A percentile compares a stretch with the other conserved stretches of the same genome.
These are phyloP conservation scores for Phrynocephalus guinanensis DNA, from an alignment of 2,797 vertebrate species.

Conservation along the genomic window DNA sequence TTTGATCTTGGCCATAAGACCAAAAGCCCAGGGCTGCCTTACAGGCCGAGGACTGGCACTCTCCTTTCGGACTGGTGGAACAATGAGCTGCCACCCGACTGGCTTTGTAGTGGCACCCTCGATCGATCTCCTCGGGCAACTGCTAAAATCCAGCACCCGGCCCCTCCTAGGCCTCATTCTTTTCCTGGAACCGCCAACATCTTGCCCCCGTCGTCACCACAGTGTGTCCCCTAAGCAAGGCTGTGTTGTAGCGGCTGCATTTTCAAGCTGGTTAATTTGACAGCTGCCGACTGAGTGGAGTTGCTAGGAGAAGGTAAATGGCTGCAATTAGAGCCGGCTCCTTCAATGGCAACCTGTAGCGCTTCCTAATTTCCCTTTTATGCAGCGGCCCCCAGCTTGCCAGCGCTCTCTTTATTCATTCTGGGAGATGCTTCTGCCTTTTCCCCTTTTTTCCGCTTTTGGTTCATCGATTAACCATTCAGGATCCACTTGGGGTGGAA, in stretches of 20 bases:
- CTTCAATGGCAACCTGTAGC: constrained; percentile 80
- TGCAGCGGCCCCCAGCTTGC: constrained; percentile 58
- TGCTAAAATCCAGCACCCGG: constrained; percentile 38
- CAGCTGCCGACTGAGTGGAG: constrained; percentile 79
- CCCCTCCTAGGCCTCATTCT: background rate
- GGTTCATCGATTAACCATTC: constrained; percentile 59
- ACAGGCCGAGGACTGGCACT: constrained; percentile 59
- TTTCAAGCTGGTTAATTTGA: constrained; percentile 73
- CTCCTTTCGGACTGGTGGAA: constrained; percentile 57
- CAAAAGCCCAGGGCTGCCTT: constrained; percentile 43
- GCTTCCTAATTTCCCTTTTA: constrained; percentile 66
- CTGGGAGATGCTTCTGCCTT: background rate
- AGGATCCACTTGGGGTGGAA: constrained; percentile 49
- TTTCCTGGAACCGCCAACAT: constrained; percentile 17
- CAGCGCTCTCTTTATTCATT: constrained; percentile 31
- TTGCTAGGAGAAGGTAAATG: constrained; percentile 84
- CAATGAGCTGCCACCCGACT: constrained; percentile 59
- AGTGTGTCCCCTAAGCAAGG: constrained; percentile 56
- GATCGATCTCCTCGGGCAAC: constrained; percentile 45
- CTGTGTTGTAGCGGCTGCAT: constrained; percentile 74
- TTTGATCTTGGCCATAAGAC: constrained; percentile 12
- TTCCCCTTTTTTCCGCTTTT: background rate
- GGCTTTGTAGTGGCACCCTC: constrained; percentile 52
- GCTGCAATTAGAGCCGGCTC: constrained; percentile 73
- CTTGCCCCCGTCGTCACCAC: constrained; percentile 46